Percentiles rank a stretch among this genome's conserved stretches.
phyloP scores from a whole-genome alignment of 1,140 invertebrate species.

The Leptonema lineaticorne region DNA sequence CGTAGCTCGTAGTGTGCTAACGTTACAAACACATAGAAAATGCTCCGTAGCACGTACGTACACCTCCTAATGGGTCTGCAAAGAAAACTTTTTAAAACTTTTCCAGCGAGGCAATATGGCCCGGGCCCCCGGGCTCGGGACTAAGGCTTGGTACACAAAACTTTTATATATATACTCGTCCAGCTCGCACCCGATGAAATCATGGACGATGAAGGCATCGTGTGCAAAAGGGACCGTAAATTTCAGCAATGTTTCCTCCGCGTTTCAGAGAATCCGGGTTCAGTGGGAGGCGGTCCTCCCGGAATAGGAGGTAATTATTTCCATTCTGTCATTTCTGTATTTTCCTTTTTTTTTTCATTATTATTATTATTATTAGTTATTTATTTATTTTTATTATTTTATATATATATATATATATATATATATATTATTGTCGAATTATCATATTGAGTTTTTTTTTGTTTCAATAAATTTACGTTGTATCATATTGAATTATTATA shows the following conservation, averaged over 20 bases:
- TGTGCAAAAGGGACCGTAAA: not conserved
- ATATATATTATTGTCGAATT: too few species aligned
- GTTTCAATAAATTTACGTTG: too few species aligned
- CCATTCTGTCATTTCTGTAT: constrained; percentile 39
- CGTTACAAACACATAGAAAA: constrained; percentile 5
- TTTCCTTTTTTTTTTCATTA: constrained; percentile 24
- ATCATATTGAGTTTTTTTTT: too few species aligned
- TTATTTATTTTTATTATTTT: not conserved
- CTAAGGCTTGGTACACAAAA: not conserved
- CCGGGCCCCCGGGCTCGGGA: constrained; percentile 50
- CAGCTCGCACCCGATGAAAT: not conserved
- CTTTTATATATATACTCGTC: not conserved
- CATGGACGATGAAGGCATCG: not conserved
- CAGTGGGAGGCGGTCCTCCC: constrained; percentile 14
- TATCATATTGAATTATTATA: too few species aligned
- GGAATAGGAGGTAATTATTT: constrained; percentile 41
- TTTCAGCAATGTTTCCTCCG: not conserved
- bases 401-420: too few species aligned
- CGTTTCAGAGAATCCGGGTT: not conserved
- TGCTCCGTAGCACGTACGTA: constrained; percentile 39
- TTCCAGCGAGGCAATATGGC: constrained; percentile 59
- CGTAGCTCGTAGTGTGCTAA: constrained; percentile 14
- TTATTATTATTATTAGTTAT: too few species aligned
- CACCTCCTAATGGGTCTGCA: constrained; percentile 59
- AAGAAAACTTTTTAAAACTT: constrained; percentile 61